Conservation (phyloP, 64 coral and sea anemone species). For the Stichodactyla mertensii region DNA sequence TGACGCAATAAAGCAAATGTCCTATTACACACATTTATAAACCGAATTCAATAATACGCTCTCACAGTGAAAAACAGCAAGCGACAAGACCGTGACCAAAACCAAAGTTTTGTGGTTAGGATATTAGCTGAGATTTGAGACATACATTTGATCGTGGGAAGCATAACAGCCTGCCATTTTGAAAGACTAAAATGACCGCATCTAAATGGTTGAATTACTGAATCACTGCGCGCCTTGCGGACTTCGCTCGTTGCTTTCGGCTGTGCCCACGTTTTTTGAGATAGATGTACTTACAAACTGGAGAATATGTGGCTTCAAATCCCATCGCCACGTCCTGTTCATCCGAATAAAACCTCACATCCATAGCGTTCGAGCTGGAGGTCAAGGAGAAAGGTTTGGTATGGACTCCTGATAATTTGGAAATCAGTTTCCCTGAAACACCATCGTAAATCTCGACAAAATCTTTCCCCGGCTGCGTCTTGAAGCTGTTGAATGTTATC, state of each 20-base stretch:
- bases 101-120: too few species aligned
- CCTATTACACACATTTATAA: too few species aligned
- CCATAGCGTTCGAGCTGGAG: conserved; percentile 68
- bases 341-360: conserved; percentile 79
- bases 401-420: conserved; percentile 72
- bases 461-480: conserved; percentile 48
- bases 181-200: too few species aligned
- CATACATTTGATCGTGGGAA: too few species aligned
- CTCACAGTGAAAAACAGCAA: too few species aligned
- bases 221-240: neutral
- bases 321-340: conserved; percentile 41
- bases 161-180: too few species aligned
- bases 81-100: too few species aligned
- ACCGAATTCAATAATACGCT: too few species aligned
- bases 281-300: conserved; percentile 77
- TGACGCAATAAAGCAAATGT: too few species aligned
- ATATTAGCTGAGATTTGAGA: too few species aligned
- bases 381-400: conserved; percentile 59
- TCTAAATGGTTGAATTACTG: too few species aligned
- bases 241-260: too few species aligned
- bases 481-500: conserved; percentile 68
- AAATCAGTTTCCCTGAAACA: conserved; percentile 34
- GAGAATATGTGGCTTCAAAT: conserved; percentile 70
- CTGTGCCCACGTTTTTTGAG: neutral
- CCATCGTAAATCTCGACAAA: conserved; percentile 77